phyloP scores from a whole-genome alignment of 1,140 invertebrate species.

The Bombus soroeensis region DNA sequence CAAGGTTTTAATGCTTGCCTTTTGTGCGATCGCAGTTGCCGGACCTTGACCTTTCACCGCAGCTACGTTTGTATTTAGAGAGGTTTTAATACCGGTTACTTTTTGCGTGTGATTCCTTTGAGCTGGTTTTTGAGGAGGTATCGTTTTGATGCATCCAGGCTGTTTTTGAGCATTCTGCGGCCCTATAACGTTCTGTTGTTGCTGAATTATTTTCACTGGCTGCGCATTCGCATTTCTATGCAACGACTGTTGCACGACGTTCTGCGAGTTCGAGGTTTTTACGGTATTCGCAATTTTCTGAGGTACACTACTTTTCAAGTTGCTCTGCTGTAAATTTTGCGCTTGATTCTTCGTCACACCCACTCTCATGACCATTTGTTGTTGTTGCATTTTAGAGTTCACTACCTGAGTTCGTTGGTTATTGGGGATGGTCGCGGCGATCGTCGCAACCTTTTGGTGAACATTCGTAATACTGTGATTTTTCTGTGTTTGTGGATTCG shows the following conservation, averaged over 20 bases:
- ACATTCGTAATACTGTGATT: slow-evolving; percentile 60
- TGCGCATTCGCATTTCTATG: slow-evolving; percentile 66
- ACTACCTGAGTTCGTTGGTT: slow-evolving; percentile 63
- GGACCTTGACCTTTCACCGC: slow-evolving; percentile 61
- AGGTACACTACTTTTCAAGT: slow-evolving; percentile 57
- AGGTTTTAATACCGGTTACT: slow-evolving; percentile 69
- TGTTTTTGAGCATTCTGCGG: slow-evolving; percentile 73
- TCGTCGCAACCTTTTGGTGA: slow-evolving; percentile 67
- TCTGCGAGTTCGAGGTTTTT: slow-evolving; percentile 63
- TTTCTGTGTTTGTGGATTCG: slow-evolving; percentile 56
- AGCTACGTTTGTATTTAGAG: slow-evolving; percentile 72
- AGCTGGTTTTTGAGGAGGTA: slow-evolving; percentile 75
- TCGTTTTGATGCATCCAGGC: slow-evolving; percentile 79
- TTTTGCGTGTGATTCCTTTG: slow-evolving; percentile 75
- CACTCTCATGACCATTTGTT: slow-evolving; percentile 73
- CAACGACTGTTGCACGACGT: slow-evolving; percentile 56
- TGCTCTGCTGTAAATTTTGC: slow-evolving; percentile 57
- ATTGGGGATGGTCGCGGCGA: slow-evolving; percentile 63
- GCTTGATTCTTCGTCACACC: slow-evolving; percentile 67
- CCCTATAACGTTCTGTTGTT: slow-evolving; percentile 70
- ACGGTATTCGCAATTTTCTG: slow-evolving; percentile 64
- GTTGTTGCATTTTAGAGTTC: slow-evolving; percentile 67
- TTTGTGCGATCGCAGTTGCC: slow-evolving; percentile 51
- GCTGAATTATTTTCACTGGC: slow-evolving; percentile 74
- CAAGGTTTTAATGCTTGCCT: slow-evolving; percentile 71